Evolutionary conservation across 2,113 vertebrate species (phyloP).

Genomic region (Arvicanthis niloticus): DNA sequence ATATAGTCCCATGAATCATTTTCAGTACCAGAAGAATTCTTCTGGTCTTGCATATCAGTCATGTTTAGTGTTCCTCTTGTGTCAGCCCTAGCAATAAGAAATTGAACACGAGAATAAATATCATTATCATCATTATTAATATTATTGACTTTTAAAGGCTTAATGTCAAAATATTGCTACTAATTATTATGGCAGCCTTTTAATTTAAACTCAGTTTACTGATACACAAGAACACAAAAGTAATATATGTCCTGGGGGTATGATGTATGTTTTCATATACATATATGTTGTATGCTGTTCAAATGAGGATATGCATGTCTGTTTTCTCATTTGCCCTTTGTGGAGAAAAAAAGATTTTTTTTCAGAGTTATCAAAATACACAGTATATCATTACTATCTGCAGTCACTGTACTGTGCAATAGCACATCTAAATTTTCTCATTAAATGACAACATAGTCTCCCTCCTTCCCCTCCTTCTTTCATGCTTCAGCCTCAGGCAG

Average conservation of each 20-base stretch:
- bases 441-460: neutral
- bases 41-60: slow-evolving; percentile 37
- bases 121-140: neutral
- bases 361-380: neutral
- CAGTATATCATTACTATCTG: neutral
- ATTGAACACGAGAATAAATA: neutral
- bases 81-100: slow-evolving; percentile 31
- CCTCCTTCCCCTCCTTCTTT: neutral
- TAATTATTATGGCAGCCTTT: neutral
- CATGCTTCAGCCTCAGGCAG: neutral
- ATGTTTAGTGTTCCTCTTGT: slow-evolving; percentile 49
- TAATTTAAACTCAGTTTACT: neutral
- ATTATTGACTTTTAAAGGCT: slow-evolving; percentile 11
- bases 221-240: neutral
- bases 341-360: neutral
- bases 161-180: slow-evolving; percentile 26
- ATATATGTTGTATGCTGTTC: neutral
- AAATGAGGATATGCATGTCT: neutral
- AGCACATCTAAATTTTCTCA: neutral
- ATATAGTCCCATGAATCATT: slow-evolving; percentile 28
- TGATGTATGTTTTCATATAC: neutral
- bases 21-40: slow-evolving; percentile 60
- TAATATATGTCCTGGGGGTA: neutral
- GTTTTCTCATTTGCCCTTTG: neutral
- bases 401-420: neutral